Percentiles rank a stretch among this genome's conserved stretches.
phyloP scores from a whole-genome alignment of 2,113 vertebrate species.

The Saccopteryx leptura region DNA sequence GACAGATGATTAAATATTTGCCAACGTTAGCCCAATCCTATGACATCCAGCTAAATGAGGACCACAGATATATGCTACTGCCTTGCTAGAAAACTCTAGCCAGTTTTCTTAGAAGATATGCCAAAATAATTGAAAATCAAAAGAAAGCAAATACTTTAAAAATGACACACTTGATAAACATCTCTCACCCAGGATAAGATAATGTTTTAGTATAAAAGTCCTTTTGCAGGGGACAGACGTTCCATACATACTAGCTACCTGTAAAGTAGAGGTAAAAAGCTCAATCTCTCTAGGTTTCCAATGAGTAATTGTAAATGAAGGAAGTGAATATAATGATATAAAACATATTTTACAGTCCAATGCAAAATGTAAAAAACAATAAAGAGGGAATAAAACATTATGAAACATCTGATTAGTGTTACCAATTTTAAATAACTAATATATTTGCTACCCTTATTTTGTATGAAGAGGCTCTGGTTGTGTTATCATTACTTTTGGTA shows the following conservation, averaged over 20 bases:
- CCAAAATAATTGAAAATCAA: conserved; percentile 47
- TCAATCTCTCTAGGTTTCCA: neutral
- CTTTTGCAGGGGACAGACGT: neutral
- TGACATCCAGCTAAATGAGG: conserved; percentile 38
- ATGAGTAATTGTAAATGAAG: neutral
- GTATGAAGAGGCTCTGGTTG: neutral
- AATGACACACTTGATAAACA: neutral
- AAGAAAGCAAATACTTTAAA: neutral
- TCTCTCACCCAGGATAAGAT: neutral
- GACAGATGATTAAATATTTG: conserved; percentile 75
- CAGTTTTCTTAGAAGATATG: neutral
- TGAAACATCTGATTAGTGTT: neutral
- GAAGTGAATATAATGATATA: neutral
- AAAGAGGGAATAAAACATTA: neutral
- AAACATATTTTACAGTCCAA: neutral
- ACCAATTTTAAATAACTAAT: neutral
- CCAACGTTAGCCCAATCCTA: conserved; percentile 39
- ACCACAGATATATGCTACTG: neutral
- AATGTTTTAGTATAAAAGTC: neutral
- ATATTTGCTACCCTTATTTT: neutral
- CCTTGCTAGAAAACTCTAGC: neutral
- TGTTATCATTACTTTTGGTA: neutral
- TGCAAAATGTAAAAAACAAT: neutral
- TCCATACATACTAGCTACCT: neutral
- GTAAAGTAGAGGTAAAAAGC: neutral